Evolutionary conservation across 1,140 invertebrate species (phyloP), one percentile per base, ranked within the genome.

Genomic region (Drosophila dunni): DNA sequence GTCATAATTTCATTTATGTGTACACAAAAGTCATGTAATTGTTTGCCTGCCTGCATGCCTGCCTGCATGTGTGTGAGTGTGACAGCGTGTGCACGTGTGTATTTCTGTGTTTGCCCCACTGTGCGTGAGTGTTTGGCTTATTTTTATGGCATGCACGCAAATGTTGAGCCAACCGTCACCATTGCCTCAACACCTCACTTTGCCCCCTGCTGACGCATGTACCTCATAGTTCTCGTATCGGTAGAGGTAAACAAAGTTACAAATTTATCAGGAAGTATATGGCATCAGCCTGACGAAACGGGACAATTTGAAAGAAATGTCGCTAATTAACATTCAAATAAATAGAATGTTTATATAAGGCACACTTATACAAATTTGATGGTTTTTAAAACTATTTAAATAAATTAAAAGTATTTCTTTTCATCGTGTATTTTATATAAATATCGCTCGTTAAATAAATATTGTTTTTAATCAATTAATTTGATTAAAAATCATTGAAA

Each of bases 1-100:
- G 82, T 85, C 82, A 85, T 85, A 85, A 85, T 85, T 85, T 81
- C 75, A 85, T 85, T 85, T 85, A 74, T 84, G 61, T 84, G 75
- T 73, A 58, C 53, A 56, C 60, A 67, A 60, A 82, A 69, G 62
- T 71, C 63, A 66, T 67, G 64, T 81, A 44, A 48, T 57, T 54
- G 45, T 61, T 34, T 61, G 56, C 15, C 15, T 46, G 36, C 63
- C 29, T 68, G 24, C 60, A 46, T 61, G 56, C 15, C 15, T 46
- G 36, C 63, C 29, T 68, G 24, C 60, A 46, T 61, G 65, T 66
- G 62, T 79, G 72, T 57, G 68, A 56, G 33, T 62, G 50, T 29
- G 24, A 29, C 24, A 29, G 56, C 9, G 1, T 46, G 36, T 53
- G 36, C 64, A 17, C 60, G 53, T 62, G 65, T 66, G 58, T 79